phyloP scores from a whole-genome alignment of 2,113 vertebrate genomes.

The Pungitius pungitius region DNA sequence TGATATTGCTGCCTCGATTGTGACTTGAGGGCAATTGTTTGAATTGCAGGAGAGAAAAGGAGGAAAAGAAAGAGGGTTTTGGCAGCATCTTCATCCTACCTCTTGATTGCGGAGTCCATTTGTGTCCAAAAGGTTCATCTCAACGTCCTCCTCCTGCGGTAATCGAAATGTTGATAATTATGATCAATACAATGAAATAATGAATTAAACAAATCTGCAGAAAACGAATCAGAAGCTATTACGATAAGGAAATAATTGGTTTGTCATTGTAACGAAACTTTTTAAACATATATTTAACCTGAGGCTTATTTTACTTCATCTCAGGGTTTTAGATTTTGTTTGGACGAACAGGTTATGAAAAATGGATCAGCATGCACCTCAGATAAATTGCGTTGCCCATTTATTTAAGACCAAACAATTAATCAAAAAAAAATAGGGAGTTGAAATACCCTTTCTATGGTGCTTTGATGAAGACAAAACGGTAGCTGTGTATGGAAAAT shows the following conservation, averaged over 20 bases:
- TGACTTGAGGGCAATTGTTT: background rate
- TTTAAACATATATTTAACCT: too few relatives aligned
- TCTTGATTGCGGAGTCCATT: background rate
- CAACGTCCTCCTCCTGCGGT: constrained; percentile 6
- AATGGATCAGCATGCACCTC: too few relatives aligned
- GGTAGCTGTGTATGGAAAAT: too few relatives aligned
- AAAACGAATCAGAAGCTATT: background rate
- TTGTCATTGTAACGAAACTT: background rate
- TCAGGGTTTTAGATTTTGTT: too few relatives aligned
- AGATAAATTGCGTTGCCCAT: too few relatives aligned
- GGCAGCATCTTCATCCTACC: constrained; percentile 10
- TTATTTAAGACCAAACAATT: too few relatives aligned
- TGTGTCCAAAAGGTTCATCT: background rate
- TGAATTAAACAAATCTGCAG: background rate
- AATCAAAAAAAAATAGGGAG: background rate
- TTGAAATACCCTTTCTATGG: background rate
- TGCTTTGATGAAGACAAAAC: background rate
- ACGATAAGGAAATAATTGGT: background rate
- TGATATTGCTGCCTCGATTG: background rate
- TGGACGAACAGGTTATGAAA: too few relatives aligned
- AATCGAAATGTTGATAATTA: background rate
- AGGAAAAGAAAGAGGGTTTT: background rate
- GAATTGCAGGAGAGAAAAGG: background rate
- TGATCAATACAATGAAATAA: background rate
- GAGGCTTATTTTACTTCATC: too few relatives aligned